Conservation (phyloP, 2,888 invertebrate species). For the Mellilla xanthometata region DNA sequence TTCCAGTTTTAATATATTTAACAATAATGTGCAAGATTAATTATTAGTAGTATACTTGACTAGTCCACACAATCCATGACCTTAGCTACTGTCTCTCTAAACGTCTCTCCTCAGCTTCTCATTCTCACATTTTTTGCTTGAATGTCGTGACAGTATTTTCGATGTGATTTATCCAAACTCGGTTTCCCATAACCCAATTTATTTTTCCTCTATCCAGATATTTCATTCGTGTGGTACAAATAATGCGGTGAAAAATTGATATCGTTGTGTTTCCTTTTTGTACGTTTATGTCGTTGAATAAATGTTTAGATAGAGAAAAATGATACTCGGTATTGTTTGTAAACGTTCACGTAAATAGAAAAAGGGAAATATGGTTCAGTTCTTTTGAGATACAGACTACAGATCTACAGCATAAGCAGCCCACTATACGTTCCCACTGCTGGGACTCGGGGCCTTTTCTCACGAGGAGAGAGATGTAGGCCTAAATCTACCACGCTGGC, state of each 20-base stretch:
- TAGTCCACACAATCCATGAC: too few relatives aligned
- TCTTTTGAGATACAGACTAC: too few relatives aligned
- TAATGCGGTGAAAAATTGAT: constrained; percentile 31
- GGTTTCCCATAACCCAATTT: constrained; percentile 76
- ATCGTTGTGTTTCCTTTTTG: constrained; percentile 23
- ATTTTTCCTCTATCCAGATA: constrained; percentile 52
- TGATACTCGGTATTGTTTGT: not conserved
- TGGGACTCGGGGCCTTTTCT: too few relatives aligned
- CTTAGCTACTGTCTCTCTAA: constrained; percentile 3
- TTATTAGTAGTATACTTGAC: too few relatives aligned
- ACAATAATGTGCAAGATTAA: too few relatives aligned
- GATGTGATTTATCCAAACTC: constrained; percentile 70
- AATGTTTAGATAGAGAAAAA: constrained; percentile 10
- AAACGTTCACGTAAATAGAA: too few relatives aligned
- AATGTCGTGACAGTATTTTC: constrained; percentile 74
- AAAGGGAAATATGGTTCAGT: too few relatives aligned
- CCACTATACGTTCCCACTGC: too few relatives aligned
- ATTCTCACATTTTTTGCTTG: constrained; percentile 61
- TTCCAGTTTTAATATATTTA: too few relatives aligned
- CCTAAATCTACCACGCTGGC: too few relatives aligned
- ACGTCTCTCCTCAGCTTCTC: constrained; percentile 50
- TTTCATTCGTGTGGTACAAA: constrained; percentile 46
- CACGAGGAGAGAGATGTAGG: too few relatives aligned
- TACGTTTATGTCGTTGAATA: constrained; percentile 13
- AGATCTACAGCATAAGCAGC: too few relatives aligned